Percentiles rank a stretch among this genome's conserved stretches.
Conservation (phyloP, 2,797 vertebrate species). For the Dendrocincla fuliginosa region DNA sequence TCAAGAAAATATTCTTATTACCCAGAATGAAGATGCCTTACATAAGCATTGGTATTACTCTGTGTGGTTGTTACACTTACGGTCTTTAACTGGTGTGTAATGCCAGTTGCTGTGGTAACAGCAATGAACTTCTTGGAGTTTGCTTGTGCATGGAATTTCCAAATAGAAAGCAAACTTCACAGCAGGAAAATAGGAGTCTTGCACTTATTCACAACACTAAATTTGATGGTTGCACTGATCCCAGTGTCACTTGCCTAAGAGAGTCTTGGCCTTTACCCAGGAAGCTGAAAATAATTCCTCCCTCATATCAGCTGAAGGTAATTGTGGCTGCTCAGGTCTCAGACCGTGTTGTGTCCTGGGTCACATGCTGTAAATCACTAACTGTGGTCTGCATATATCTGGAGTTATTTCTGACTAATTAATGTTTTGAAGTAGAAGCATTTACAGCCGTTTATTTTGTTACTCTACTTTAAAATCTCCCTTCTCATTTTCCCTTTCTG, state of each 20-base stretch:
- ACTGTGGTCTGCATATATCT: fast-evolving
- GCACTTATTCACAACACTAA: neutral
- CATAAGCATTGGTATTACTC: neutral
- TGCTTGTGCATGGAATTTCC: neutral
- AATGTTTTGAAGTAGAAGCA: neutral
- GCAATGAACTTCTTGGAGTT: neutral
- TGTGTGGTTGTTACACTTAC: neutral
- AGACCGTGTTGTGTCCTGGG: too few relatives aligned
- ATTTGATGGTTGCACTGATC: neutral
- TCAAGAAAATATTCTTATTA: neutral
- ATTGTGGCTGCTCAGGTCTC: neutral
- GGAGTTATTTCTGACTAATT: neutral
- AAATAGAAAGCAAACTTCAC: neutral
- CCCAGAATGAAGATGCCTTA: neutral
- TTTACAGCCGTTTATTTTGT: neutral
- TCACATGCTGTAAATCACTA: neutral
- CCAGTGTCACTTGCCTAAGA: neutral
- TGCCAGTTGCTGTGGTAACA: conserved; percentile 8
- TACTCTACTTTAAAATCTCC: neutral
- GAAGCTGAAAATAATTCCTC: neutral
- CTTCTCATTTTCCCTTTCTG: neutral
- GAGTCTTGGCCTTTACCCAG: neutral
- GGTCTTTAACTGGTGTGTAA: neutral
- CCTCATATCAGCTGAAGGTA: neutral
- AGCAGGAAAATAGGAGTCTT: neutral